Conservation (phyloP, 2,888 invertebrate genomes). For the Yponomeuta evonymella region DNA sequence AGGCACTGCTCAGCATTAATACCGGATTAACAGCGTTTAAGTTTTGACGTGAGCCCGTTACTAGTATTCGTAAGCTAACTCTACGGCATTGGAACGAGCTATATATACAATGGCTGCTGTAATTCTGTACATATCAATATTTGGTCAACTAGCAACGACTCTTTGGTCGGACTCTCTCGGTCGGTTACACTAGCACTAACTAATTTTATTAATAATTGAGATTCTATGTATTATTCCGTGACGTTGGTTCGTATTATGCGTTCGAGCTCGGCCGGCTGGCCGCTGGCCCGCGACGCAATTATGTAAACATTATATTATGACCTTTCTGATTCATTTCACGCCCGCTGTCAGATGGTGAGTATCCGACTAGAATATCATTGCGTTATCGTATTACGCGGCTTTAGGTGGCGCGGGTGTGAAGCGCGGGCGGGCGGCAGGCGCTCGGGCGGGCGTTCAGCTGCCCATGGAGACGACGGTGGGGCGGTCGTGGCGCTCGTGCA, state of each 20-base stretch:
- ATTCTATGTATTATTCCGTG: constrained; percentile 40
- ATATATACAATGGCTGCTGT: not conserved
- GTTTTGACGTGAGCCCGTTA: no score
- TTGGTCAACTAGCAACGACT: constrained; percentile 50
- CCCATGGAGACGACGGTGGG: constrained; percentile 72
- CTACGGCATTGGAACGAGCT: no score
- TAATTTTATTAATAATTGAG: constrained; percentile 41
- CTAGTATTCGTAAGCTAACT: no score
- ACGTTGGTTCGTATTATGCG: not conserved
- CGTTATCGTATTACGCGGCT: not conserved
- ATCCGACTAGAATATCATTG: no score
- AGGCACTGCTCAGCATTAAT: no score
- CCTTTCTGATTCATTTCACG: not conserved
- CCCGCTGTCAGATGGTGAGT: no score
- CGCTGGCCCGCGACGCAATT: not conserved
- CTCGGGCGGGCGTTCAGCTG: constrained; percentile 47
- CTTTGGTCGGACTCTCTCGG: constrained; percentile 29
- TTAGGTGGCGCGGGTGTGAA: not conserved
- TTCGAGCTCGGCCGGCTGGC: not conserved
- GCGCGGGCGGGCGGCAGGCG: constrained; percentile 7
- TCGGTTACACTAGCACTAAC: constrained; percentile 26
- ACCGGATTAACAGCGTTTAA: no score
- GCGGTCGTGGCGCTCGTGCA: constrained; percentile 40
- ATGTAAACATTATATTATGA: not conserved
- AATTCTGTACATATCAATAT: constrained; percentile 23